Base-by-base conservation (phyloP, 2,113 vertebrate genomes). In the Pelodiscus sinensis region DNA sequence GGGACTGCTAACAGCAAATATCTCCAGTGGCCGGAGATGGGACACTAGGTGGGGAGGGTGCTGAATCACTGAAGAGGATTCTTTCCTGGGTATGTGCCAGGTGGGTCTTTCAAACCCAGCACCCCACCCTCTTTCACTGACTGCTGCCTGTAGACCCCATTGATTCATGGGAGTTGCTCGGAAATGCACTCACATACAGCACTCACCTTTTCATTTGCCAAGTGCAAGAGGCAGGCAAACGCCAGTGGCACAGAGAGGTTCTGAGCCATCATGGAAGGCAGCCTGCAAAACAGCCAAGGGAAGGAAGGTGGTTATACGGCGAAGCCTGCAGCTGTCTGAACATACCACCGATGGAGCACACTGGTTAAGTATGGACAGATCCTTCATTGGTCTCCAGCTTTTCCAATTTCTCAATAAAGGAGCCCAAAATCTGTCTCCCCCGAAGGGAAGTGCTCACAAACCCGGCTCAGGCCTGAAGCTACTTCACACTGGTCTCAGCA, bases 191-290 rank as follows among this genome's bases (percentile, higher is more conserved):
- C 1, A 38, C 4, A 4, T 0, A 0, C 71, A 1, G 35, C 4
- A 25, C 98, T 92, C 90, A 99, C 99, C 98, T 99, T 99, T 97
- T 99, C 99, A 35, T 99, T 99, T 79, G 99, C 99, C 71, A 99
- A 96, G 78, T 99, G 99, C 90, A 99, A 97, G 87, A 99, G 98
- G 90, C 98, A 99, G 2, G 98, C 96, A 38, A 99, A 99, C 1
- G 99, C 99, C 95, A 99, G 91, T 0, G 99, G 98, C 24, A 99
- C 97, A 0, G 99, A 99, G 51, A 99, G 98, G 84, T 99, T 98
- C 93, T 97, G 97, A 62, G 99, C 99, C 99, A 99, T 99, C 1
- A 25, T 31, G 1, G 97, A 92, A 2, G 99, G 99, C 84, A 99
- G 97, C 81, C 99, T 99, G 82, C 1, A 55, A 81, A 85, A 79